Conservation (phyloP, 2,888 invertebrate species). For the Metallyticus violacea region DNA sequence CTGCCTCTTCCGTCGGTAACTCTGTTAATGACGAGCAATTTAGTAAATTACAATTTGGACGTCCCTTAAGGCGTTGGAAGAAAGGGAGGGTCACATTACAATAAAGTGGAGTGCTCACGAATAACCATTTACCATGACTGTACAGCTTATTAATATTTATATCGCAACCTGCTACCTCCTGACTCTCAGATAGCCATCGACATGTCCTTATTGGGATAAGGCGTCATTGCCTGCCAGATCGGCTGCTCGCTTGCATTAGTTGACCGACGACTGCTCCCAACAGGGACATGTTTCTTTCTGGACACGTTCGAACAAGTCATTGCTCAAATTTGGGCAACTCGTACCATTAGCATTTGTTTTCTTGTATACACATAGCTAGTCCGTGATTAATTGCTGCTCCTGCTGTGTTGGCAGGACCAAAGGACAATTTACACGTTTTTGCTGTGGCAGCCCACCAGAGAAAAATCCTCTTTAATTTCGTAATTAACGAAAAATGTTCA, state of each 20-base stretch:
- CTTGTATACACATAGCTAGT: not conserved
- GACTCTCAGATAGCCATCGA: not conserved
- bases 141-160: not conserved
- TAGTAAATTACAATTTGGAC: not conserved
- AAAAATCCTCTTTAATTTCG: too few relatives aligned
- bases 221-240: not conserved
- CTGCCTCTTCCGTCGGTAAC: not conserved
- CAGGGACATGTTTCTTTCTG: not conserved
- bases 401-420: not conserved
- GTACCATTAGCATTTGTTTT: not conserved
- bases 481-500: too few relatives aligned
- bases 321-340: not conserved
- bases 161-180: not conserved
- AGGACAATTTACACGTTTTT: not conserved
- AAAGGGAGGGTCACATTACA: not conserved
- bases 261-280: too few relatives aligned
- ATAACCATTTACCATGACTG: not conserved
- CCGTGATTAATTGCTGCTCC: not conserved
- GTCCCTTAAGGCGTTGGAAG: not conserved
- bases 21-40: not conserved
- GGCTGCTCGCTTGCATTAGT: not conserved
- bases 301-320: not conserved
- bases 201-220: not conserved
- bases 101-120: not conserved
- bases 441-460: not conserved